A percentile compares a stretch with the other conserved stretches of the same genome.
phyloP scores from a whole-genome alignment of 2,113 vertebrate species.

The Catharus fuscescens region DNA sequence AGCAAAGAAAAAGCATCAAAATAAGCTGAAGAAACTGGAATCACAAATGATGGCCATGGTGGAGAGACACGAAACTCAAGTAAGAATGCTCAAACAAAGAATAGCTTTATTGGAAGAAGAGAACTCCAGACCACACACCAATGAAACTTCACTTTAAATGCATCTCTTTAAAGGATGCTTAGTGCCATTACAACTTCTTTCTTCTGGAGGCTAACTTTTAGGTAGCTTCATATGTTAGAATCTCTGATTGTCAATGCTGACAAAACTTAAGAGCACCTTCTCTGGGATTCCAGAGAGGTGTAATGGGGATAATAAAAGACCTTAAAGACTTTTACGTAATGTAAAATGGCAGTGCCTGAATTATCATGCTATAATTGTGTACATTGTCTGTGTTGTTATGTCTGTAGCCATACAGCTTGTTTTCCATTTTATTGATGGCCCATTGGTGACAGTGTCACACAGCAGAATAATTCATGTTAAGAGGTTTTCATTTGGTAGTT shows the following conservation, averaged over 20 bases:
- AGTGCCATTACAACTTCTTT: slow-evolving; percentile 16
- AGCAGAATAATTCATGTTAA: background rate
- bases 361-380: slow-evolving; percentile 4
- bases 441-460: background rate
- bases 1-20: slow-evolving; percentile 91
- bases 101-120: slow-evolving; percentile 89
- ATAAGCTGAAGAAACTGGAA: slow-evolving; percentile 89
- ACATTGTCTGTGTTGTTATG: slow-evolving; percentile 8
- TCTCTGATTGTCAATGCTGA: background rate
- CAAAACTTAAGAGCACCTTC: background rate
- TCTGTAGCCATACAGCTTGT: background rate
- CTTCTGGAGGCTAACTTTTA: background rate
- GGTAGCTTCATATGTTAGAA: background rate
- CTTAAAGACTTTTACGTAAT: slow-evolving; percentile 36
- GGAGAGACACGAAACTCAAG: slow-evolving; percentile 89
- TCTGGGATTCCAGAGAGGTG: slow-evolving; percentile 11
- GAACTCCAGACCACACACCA: slow-evolving; percentile 85
- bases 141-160: slow-evolving; percentile 86
- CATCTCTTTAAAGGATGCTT: background rate
- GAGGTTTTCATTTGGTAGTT: background rate
- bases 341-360: slow-evolving; percentile 63
- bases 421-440: background rate
- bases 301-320: slow-evolving; percentile 54
- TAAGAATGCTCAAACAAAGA: slow-evolving; percentile 88
- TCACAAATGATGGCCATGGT: slow-evolving; percentile 93